Evolutionary conservation across 2,888 invertebrate genomes (phyloP), one percentile per base, ranked within the genome.

Genomic region (Dasysyrphus tricinctus): DNA sequence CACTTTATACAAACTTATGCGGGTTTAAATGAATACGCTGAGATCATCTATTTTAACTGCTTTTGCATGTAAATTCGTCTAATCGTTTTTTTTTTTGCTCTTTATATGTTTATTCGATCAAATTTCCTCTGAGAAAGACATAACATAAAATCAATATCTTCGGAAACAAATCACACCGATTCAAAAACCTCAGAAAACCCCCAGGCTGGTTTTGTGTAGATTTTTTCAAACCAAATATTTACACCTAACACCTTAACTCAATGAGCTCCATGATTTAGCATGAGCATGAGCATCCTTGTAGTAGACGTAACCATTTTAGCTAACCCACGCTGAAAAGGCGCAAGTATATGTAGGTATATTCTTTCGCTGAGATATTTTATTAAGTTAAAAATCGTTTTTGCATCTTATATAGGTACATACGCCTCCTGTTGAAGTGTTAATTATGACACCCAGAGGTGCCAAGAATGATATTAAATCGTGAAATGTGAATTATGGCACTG

Each of bases 391-490:
- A 82, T 82, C 70, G 63, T 63, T 82, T 78, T 70, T 82, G 86
- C 70, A 86, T 70, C 63, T 65, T 44, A 34, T 32, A 39, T 9
- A 16, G 42, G 59, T 82, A 82, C 82, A 87, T 83, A 87, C 87
- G 87, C 83, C 87, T 69, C 49, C 39, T 83, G 76, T 63, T 76
- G 80, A 83, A 44, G 87, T 87, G 87, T 87, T 87, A 87, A 87
- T 87, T 87, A 87, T 87, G 82, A 83, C 83, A 83, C 76, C 87
- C 87, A 87, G 83, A 87, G 87, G 87, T 87, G 87, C 87, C 79
- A 87, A 76, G 63, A 83, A 79, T 80, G 34, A 80, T 83, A 87
- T 80, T 80, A 73, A 83, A 80, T 73, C 76, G 76, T 42, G 61
- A 72, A 76, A 65, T 63, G 72, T 86, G 86, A 86, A 65, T 82